Conservation (phyloP, 2,888 invertebrate species). For the Tachina lurida region DNA sequence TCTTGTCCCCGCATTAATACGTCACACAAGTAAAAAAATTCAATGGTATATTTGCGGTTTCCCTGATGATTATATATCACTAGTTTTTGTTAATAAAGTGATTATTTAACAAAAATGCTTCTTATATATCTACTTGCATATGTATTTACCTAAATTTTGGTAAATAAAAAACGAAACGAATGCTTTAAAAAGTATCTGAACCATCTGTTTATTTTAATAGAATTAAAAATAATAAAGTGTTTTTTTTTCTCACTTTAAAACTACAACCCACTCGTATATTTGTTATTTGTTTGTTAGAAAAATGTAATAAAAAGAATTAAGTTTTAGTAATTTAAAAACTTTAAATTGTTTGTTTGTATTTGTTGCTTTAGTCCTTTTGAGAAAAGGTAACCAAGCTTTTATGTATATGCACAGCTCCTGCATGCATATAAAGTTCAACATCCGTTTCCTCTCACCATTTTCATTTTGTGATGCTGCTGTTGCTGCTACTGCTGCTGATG, state of each 20-base stretch:
- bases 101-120: no score
- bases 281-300: constrained; percentile 14
- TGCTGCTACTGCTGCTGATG: background rate
- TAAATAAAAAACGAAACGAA: no score
- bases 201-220: background rate
- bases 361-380: constrained; percentile 43
- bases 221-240: constrained; percentile 32
- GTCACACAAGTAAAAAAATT: no score
- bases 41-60: no score
- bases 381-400: constrained; percentile 59
- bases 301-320: constrained; percentile 37
- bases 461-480: background rate
- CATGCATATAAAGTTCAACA: constrained; percentile 41
- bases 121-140: no score
- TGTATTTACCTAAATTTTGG: background rate
- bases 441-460: constrained; percentile 56
- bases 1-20: no score
- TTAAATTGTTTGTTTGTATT: constrained; percentile 51
- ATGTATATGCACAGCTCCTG: constrained; percentile 19
- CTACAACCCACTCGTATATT: background rate
- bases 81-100: no score
- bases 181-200: constrained; percentile 7
- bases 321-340: constrained; percentile 22
- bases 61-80: no score
- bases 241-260: constrained; percentile 11